Conservation (phyloP, 2,888 invertebrate genomes). For the Brenthis daphne region DNA sequence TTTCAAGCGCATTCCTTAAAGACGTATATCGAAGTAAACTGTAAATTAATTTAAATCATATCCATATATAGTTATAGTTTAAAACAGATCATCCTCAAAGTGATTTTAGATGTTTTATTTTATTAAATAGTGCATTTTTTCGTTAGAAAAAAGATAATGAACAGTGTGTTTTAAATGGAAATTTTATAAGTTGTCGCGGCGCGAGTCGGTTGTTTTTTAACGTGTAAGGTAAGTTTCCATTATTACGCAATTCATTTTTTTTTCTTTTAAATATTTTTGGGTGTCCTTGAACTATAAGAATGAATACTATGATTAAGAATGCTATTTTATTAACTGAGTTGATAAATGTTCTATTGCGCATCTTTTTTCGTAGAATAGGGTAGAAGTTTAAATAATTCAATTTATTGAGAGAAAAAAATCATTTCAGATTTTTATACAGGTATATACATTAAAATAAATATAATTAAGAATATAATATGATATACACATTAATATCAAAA, state of each 20-base stretch:
- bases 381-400: too few relatives aligned
- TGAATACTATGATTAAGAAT: too few relatives aligned
- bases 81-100: slow-evolving; percentile 33
- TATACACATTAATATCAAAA: too few relatives aligned
- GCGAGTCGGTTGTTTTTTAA: slow-evolving; percentile 72
- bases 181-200: slow-evolving; percentile 72
- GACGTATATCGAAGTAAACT: slow-evolving; percentile 48
- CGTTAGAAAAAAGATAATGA: slow-evolving; percentile 80
- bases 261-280: slow-evolving; percentile 17
- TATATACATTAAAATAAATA: too few relatives aligned
- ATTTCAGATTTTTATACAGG: too few relatives aligned
- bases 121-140: slow-evolving; percentile 63
- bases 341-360: slow-evolving; percentile 5
- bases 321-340: not conserved
- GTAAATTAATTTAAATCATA: slow-evolving; percentile 49
- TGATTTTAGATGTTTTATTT: slow-evolving; percentile 46
- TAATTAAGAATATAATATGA: too few relatives aligned
- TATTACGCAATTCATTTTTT: slow-evolving; percentile 54
- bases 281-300: too few relatives aligned
- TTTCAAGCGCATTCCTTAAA: slow-evolving; percentile 43
- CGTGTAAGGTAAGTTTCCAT: slow-evolving; percentile 62
- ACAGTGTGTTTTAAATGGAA: slow-evolving; percentile 77
- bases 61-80: slow-evolving; percentile 43
- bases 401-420: too few relatives aligned
- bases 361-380: not conserved